Percentiles rank a stretch among this genome's conserved stretches.
phyloP scores from a whole-genome alignment of 2,797 vertebrate species.

The Sparus aurata region DNA sequence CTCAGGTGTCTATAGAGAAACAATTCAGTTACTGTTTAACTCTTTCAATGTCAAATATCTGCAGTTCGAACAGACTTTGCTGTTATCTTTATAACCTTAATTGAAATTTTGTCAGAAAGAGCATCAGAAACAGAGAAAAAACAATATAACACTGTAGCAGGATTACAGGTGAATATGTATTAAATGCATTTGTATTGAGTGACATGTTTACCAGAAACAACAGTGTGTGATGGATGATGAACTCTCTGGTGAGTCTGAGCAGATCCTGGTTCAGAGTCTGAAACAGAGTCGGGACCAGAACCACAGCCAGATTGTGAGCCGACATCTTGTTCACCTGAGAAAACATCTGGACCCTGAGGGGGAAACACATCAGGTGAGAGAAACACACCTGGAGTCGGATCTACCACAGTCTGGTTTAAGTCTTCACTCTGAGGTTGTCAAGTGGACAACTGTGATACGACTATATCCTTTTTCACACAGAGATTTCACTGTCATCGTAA shows the following conservation, averaged over 20 bases:
- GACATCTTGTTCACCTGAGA: constrained; percentile 86
- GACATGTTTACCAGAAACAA: constrained; percentile 76
- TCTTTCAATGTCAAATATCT: no score
- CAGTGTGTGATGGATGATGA: constrained; percentile 82
- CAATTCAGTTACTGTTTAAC: neutral
- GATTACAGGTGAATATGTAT: neutral
- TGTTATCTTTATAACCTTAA: no score
- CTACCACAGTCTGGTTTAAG: neutral
- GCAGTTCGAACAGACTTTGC: no score
- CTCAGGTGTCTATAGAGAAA: constrained; percentile 49
- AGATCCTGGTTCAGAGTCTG: constrained; percentile 75
- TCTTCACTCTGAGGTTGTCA: neutral
- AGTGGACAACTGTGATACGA: neutral
- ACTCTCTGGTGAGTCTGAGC: constrained; percentile 79
- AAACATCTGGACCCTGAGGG: constrained; percentile 81
- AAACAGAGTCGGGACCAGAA: constrained; percentile 84
- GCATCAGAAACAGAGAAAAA: no score
- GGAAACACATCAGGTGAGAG: neutral
- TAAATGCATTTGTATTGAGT: neutral
- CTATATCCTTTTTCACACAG: neutral
- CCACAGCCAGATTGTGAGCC: constrained; percentile 83
- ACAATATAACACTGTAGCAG: neutral
- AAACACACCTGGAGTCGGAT: neutral
- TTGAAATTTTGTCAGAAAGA: no score
- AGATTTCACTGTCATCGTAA: no score